These are phyloP conservation scores for Urocolius indicus DNA, from an alignment of 2,113 vertebrate species.

Conservation along the genomic window DNA sequence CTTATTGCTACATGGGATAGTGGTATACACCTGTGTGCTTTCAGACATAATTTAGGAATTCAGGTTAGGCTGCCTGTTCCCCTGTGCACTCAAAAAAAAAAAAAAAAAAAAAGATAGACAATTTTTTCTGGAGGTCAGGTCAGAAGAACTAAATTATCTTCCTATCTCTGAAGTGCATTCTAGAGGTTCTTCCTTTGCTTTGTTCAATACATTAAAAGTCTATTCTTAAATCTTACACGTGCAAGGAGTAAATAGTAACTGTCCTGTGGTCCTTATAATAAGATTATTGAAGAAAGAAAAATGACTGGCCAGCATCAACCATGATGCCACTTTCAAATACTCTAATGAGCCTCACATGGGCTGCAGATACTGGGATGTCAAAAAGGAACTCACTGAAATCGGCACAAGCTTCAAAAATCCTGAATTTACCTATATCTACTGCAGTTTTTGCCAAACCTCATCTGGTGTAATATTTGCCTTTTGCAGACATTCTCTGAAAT, in stretches of 20 bases:
- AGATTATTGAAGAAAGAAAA: neutral
- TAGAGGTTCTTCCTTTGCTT: neutral
- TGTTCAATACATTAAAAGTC: neutral
- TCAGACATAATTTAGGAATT: neutral
- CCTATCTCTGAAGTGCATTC: neutral
- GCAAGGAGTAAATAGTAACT: neutral
- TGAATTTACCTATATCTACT: too few species aligned
- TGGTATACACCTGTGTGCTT: neutral
- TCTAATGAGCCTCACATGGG: accelerated
- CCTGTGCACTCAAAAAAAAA: neutral
- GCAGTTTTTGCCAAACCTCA: neutral
- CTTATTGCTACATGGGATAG: neutral
- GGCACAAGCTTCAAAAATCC: neutral
- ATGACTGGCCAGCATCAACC: neutral
- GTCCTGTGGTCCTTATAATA: neutral
- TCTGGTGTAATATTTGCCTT: neutral
- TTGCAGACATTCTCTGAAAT: neutral
- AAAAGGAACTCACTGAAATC: neutral
- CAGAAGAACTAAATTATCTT: neutral
- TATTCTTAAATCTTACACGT: neutral
- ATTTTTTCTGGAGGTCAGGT: neutral
- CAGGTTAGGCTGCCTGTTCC: neutral
- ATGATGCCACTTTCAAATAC: neutral
- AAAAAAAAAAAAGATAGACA: neutral
- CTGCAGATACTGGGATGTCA: neutral